Base-by-base conservation (phyloP, 2,888 invertebrate genomes). In the Phymatocera aterrima region DNA sequence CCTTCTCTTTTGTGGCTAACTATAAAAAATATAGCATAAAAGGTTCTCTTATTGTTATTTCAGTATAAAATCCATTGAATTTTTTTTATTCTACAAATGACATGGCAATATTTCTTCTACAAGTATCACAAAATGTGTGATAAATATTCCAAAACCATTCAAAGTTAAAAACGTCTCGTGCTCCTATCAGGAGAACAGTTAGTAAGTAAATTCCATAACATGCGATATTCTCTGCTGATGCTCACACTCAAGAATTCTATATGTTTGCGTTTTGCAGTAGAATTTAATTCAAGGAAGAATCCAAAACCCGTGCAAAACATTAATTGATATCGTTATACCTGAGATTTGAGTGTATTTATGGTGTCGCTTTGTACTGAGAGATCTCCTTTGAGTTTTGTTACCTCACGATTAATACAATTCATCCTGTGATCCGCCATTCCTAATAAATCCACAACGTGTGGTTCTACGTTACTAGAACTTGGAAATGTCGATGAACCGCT, bases 1-100 rank as follows among this genome's bases (percentile, higher is more conserved):
- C 96, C 86, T 93, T 93, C 83, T 96, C 95, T 86, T 89, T 90
- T 2, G 82, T 78, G 1, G 86, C 79, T 60, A 90, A 77, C 90
- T 90, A 78, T 5, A 83, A 87, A 80, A 72, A 72, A 4, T 21
- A 15, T 1, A 15, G 64, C 18, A 64, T 64, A 10, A 18, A 18
- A 18, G 10, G 64, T 37, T 64, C 37, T 8, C 8, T 18, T 18
- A 12, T 64, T 37, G 8, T 21, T 37, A 46, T 43, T 77, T 31
- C 2, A n/a, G 5, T 31, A 34, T 15, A 28, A 31, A 61, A 8
- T 34, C 2, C 10, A 65, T 68, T 24, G n/a, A n/a, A n/a, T 28
- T 68, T 5, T 68, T n/a, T 43, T 8, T 68, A 24, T 5, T 40
- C n/a, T 28, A 4, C 28, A 43, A 6, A 3, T 68, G 3, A 43